A percentile compares a stretch with the other conserved stretches of the same genome.
Conservation (phyloP, 2,797 vertebrate genomes). For the Pipistrellus nathusii region DNA sequence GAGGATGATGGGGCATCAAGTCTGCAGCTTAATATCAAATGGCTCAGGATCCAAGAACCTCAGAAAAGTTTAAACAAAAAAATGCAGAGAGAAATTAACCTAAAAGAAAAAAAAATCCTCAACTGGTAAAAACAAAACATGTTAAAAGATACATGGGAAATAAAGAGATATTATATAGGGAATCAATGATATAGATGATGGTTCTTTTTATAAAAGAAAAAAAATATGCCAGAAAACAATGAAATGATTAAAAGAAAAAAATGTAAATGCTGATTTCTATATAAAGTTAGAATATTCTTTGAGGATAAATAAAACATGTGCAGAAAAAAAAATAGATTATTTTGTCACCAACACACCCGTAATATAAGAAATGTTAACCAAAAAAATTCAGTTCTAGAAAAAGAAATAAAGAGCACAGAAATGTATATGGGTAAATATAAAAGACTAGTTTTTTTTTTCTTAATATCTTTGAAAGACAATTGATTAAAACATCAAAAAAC, state of each 20-base stretch:
- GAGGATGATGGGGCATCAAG: background rate
- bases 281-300: background rate
- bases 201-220: background rate
- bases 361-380: background rate
- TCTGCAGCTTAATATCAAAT: background rate
- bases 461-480: background rate
- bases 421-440: background rate
- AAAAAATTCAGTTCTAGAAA: background rate
- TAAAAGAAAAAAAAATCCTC: background rate
- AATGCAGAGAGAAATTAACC: background rate
- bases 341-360: background rate
- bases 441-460: background rate
- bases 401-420: background rate
- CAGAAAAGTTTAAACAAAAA: background rate
- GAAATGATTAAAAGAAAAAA: background rate
- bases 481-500: background rate
- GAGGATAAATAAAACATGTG: background rate
- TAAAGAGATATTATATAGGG: background rate
- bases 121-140: background rate
- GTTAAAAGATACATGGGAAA: background rate
- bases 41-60: background rate
- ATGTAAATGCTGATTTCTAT: background rate
- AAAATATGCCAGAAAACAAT: background rate
- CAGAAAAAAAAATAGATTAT: background rate
- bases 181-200: background rate